Evolutionary conservation across 1,140 invertebrate species (phyloP), one percentile per base, ranked within the genome.

Genomic region (Bradynema listronoti): DNA sequence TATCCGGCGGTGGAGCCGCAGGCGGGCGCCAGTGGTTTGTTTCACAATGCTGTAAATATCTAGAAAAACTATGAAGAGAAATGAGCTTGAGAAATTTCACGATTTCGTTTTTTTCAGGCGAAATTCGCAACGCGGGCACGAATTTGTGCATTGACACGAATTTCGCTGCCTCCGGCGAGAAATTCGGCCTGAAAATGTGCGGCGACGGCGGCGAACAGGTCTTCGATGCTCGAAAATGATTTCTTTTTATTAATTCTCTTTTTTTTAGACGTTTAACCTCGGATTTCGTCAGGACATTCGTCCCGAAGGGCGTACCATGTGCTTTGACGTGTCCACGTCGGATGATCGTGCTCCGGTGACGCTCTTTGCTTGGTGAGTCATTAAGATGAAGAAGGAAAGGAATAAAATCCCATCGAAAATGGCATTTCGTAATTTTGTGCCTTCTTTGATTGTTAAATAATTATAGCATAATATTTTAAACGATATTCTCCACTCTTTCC

Each of bases 241-340:
- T 68, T 29, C 36, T 61, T 43, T 14, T 57, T 42, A 64, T 41
- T 63, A 33, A 62, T 27, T 30, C 39, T n/a, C 19, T 60, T 42
- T 62, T 45, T 65, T 65, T 60, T 72, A 85, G 82, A 72, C 81
- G 65, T 80, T 85, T 72, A 80, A 85, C 22, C 78, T 95, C 3
- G 87, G 88, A 1, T 94, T 90, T 89, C 88, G 90, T 67, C 88
- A 91, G 78, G 91, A 95, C 78, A 83, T 96, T 46, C 84, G 91
- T 45, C 84, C 85, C 0, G 85, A 86, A 65, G 84, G 84, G n/a
- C 82, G 87, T 43, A 85, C 83, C 14, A 84, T 92, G 56, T 96
- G 92, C 78, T 87, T 91, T 80, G 92, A 96, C 80, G 87, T 92
- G 0, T 88, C 90, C 0, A 83, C 85, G 52, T 84, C 85, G n/a